A percentile compares a stretch with the other conserved stretches of the same genome.
Conservation (phyloP, 2,113 vertebrate species). For the Rana temporaria region DNA sequence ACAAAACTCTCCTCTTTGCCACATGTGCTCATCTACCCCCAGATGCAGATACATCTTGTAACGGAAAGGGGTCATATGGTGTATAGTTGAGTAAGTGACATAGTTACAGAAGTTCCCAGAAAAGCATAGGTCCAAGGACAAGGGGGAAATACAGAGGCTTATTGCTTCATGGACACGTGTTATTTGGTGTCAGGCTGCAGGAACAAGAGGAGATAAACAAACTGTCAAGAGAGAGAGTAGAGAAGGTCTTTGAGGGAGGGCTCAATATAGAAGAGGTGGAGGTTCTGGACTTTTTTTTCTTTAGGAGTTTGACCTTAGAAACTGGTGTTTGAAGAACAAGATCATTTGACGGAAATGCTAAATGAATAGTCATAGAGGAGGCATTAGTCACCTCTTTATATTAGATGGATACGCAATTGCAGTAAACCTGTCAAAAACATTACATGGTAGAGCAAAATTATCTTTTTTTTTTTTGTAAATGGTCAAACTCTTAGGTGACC, state of each 20-base stretch:
- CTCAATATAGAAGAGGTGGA: not conserved
- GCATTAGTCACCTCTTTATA: no score
- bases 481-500: not conserved
- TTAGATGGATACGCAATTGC: no score
- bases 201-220: constrained; percentile 49
- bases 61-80: constrained; percentile 22
- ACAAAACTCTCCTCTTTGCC: not conserved
- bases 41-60: constrained; percentile 4
- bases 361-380: no score
- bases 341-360: no score
- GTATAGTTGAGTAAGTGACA: constrained; percentile 29
- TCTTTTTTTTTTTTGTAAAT: no score
- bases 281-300: no score
- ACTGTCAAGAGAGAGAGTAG: not conserved
- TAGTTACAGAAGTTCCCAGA: constrained; percentile 40
- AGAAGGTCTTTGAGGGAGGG: not conserved
- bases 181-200: constrained; percentile 34
- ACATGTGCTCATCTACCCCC: not conserved
- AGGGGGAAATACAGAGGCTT: not conserved
- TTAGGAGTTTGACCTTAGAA: no score
- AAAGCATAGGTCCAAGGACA: constrained; percentile 33
- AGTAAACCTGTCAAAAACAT: no score
- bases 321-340: no score
- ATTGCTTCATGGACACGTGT: constrained; percentile 55
- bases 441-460: no score